Percentiles rank a stretch among this genome's conserved stretches.
These are phyloP conservation scores for Eristalis tenax DNA, from an alignment of 2,888 invertebrate genomes.

Conservation along the genomic window DNA sequence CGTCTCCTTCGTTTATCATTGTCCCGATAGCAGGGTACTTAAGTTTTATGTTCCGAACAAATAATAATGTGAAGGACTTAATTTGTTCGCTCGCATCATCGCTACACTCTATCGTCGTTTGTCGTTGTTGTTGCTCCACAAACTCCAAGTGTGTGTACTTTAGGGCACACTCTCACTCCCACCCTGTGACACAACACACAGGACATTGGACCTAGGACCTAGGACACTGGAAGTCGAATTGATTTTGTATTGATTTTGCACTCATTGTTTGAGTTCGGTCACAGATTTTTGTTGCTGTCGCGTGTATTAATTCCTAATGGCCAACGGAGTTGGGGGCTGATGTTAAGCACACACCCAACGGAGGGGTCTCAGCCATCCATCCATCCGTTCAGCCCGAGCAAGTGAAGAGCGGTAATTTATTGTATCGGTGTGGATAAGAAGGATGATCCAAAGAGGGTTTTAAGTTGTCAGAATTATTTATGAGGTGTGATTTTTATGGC, in stretches of 20 bases:
- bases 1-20: not conserved
- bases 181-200: not conserved
- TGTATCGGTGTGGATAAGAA: slow-evolving; percentile 32
- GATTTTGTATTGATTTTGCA: slow-evolving; percentile 66
- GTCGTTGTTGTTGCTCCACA: slow-evolving; percentile 8
- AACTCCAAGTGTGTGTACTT: slow-evolving; percentile 28
- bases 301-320: slow-evolving; percentile 50
- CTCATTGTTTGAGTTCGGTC: slow-evolving; percentile 56
- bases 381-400: not conserved
- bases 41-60: slow-evolving; percentile 63
- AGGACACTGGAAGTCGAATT: slow-evolving; percentile 62
- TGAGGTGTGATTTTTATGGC: slow-evolving; percentile 48
- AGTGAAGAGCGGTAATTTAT: slow-evolving; percentile 36
- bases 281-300: slow-evolving; percentile 43
- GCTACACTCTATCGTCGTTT: not conserved
- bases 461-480: slow-evolving; percentile 57
- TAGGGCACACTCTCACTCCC: not conserved
- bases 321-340: slow-evolving; percentile 11
- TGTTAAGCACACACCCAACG: not conserved
- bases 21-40: slow-evolving; percentile 37
- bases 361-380: too few relatives aligned
- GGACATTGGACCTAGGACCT: slow-evolving; percentile 12
- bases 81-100: slow-evolving; percentile 46
- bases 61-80: slow-evolving; percentile 69
- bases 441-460: slow-evolving; percentile 48